Percentiles rank a stretch among this genome's conserved stretches.
Conservation (phyloP, 2,888 invertebrate species). For the Gryllus longicercus region DNA sequence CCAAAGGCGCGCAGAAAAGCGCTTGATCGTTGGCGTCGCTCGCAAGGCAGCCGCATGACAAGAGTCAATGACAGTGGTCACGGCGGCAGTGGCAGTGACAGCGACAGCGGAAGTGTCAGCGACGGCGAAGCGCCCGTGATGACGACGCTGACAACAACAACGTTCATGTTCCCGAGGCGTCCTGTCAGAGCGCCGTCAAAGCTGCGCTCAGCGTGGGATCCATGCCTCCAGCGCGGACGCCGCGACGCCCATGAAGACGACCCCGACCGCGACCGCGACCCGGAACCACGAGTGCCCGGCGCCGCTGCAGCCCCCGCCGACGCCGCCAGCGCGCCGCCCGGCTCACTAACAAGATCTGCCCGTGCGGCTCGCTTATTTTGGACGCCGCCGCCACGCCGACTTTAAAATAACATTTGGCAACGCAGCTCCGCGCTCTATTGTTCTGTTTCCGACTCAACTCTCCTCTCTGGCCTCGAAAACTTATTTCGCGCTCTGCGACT, state of each 20-base stretch:
- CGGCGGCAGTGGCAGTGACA: too few species aligned
- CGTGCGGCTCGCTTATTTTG: slow-evolving; percentile 2
- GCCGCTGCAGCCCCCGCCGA: background rate
- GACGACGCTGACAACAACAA: too few species aligned
- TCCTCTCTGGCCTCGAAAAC: slow-evolving; percentile 2
- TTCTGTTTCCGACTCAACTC: slow-evolving; percentile 8
- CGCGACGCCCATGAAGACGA: too few species aligned
- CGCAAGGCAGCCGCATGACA: background rate
- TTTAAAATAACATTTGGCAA: slow-evolving; percentile 17
- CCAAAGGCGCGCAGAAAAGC: background rate
- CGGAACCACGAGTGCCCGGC: too few species aligned
- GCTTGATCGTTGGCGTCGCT: background rate
- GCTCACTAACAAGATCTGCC: background rate
- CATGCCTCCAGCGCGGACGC: too few species aligned
- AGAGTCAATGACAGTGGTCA: too few species aligned
- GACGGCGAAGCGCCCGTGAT: too few species aligned
- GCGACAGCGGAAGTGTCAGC: too few species aligned
- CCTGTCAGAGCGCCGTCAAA: too few species aligned
- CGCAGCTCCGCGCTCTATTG: background rate
- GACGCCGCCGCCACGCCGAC: background rate
- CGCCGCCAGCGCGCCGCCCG: background rate
- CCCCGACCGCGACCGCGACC: too few species aligned
- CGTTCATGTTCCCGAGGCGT: too few species aligned
- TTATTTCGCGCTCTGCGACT: background rate
- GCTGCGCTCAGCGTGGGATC: too few species aligned